Conservation (phyloP, 2,113 vertebrate genomes). For the Tachysurus fulvidraco region DNA sequence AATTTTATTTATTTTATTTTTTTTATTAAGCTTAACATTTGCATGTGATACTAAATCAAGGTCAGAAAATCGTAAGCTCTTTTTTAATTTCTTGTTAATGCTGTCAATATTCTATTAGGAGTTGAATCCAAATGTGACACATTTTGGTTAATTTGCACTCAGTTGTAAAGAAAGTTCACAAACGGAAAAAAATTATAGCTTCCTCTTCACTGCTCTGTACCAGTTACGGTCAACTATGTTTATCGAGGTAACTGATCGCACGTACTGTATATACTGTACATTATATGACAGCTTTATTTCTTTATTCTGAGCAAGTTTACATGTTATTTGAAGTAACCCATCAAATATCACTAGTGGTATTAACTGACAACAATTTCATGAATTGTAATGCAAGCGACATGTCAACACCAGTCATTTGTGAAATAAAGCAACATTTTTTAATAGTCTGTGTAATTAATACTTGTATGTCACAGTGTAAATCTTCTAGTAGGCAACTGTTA, state of each 20-base stretch:
- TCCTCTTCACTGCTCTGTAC: neutral
- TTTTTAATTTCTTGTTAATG: neutral
- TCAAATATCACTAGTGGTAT: neutral
- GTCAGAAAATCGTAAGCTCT: neutral
- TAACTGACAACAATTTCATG: neutral
- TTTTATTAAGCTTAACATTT: neutral
- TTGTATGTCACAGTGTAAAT: neutral
- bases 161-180: neutral
- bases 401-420: neutral
- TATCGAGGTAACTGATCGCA: neutral
- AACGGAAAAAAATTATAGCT: neutral
- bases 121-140: neutral
- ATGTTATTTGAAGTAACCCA: neutral
- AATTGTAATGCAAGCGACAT: neutral
- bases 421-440: neutral
- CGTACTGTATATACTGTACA: neutral
- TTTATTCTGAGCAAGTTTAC: neutral
- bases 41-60: neutral
- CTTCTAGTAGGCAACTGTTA: slow-evolving; percentile 27
- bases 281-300: neutral
- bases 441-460: neutral
- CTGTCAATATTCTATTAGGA: neutral
- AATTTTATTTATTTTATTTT: neutral
- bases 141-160: neutral
- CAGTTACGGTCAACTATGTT: neutral